Percentiles rank a stretch among this genome's conserved stretches.
These are phyloP conservation scores for Diadromus collaris DNA, from an alignment of 2,888 invertebrate genomes.

Conservation along the genomic window DNA sequence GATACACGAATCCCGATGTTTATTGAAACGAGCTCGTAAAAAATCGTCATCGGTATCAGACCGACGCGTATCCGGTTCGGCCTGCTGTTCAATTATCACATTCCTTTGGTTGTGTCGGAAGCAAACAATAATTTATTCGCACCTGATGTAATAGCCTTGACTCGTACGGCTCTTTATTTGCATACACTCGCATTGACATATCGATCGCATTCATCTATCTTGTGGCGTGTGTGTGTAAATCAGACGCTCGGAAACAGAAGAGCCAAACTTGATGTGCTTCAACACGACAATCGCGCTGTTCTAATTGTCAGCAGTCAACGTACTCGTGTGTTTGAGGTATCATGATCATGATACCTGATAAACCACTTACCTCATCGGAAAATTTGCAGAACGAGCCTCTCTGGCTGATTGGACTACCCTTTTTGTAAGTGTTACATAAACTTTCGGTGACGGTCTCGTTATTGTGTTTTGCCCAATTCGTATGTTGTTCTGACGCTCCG, in stretches of 20 bases:
- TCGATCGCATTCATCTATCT: neutral
- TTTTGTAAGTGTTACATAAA: neutral
- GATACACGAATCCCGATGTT: neutral
- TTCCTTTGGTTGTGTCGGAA: neutral
- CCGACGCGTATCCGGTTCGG: neutral
- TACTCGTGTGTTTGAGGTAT: neutral
- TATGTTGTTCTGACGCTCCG: neutral
- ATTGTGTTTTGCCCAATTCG: neutral
- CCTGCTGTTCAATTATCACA: constrained; percentile 5
- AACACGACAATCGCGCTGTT: neutral
- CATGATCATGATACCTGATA: neutral
- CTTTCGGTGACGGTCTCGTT: neutral
- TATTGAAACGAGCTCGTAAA: neutral
- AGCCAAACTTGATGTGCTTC: neutral
- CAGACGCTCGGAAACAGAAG: neutral
- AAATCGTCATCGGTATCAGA: neutral
- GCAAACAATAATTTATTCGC: neutral
- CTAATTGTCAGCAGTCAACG: neutral
- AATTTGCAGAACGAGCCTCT: neutral
- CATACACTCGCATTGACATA: neutral
- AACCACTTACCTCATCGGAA: neutral
- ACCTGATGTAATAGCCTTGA: neutral
- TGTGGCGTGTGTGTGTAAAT: neutral
- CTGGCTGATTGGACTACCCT: neutral
- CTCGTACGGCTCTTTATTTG: neutral